Evolutionary conservation across 2,113 vertebrate genomes (phyloP), one percentile per base, ranked within the genome.

Genomic region (Nettapus auritus): DNA sequence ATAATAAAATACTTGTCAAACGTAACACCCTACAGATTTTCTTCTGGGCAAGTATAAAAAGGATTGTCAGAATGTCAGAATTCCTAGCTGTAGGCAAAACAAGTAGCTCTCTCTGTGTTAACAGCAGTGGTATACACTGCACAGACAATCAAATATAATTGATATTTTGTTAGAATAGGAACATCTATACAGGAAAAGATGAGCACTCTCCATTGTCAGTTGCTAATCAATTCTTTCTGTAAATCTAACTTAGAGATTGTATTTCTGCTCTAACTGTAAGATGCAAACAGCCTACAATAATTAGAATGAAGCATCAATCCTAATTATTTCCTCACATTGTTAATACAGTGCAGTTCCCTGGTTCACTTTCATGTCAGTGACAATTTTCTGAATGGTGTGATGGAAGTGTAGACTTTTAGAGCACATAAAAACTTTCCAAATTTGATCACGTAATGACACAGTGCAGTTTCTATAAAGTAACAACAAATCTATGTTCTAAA

Each of bases 61-160:
- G 23, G 62, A 82, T 78, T 91, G 40, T 44, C 26, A 92, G 60
- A 87, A 85, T 86, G 21, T 70, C 69, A 82, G 18, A n/a, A 91
- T 88, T 82, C 64, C 69, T 94, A 93, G 70, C 82, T 95, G 50
- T 63, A 80, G 76, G 38, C 34, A 89, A 87, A 95, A 62, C 13
- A 69, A 36, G 44, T 9, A 57, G 23, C 74, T 95, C 26, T 2
- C 71, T 82, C 60, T 85, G 14, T 83, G 96, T 67, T 34, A 93
- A 36, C 26, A 44, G 34, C 29, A 33, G 26, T 73, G 21, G 44
- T 57, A 53, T 77, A 25, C 8, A 31, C 48, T 89, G 33, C 31
- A n/a, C 44, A 56, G 33, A 48, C 60, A 73, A 93, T 96, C 89
- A 89, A 91, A 93, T 96, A 93, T 80, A 95, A 96, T 56, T 93